Evolutionary conservation across 2,113 vertebrate genomes (phyloP), one percentile per base, ranked within the genome.

Genomic region (Cheilinus undulatus): DNA sequence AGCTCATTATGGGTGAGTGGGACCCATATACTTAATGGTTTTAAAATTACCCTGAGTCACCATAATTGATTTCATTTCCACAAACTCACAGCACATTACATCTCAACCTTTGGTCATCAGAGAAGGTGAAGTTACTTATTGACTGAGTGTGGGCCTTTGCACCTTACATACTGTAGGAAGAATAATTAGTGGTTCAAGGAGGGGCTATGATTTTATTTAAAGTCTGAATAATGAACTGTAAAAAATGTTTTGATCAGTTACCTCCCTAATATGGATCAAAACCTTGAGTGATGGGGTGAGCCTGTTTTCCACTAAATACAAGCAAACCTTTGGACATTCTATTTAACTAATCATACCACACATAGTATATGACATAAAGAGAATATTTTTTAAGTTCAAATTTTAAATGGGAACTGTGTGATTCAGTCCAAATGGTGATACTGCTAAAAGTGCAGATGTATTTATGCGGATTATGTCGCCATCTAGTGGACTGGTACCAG

Each of bases 121-220:
- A 15, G 42, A 8, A 69, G 61, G 24, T 24, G 24, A 73, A 79
- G 88, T 89, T 89, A 91, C 69, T 91, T 69, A 90, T 90, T 90
- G 82, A 90, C 83, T 78, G 27, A 57, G 54, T 15, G 69, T 40
- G 40, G 48, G 68, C 66, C 73, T 90, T 85, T 86, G 73, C 63
- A 78, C 73, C 26, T 46, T 45, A 53, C 20, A 63, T 34, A 32
- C 43, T 15, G 5, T 15, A 60, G 45, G 19, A 52, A 61, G 36
- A 48, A 17, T n/a, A 48, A 0, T 38, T 27, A 15, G 34, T 43
- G 50, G 1, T n/a, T n/a, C n/a, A n/a, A n/a, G n/a, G n/a, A n/a
- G n/a, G n/a, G n/a, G n/a, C n/a, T n/a, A n/a, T n/a, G n/a, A n/a
- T n/a, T n/a, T n/a, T n/a, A n/a, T n/a, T n/a, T n/a, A n/a, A 28